Evolutionary conservation across 2,797 vertebrate species (phyloP).

Genomic region (Acrossocheilus wenchowensis): DNA sequence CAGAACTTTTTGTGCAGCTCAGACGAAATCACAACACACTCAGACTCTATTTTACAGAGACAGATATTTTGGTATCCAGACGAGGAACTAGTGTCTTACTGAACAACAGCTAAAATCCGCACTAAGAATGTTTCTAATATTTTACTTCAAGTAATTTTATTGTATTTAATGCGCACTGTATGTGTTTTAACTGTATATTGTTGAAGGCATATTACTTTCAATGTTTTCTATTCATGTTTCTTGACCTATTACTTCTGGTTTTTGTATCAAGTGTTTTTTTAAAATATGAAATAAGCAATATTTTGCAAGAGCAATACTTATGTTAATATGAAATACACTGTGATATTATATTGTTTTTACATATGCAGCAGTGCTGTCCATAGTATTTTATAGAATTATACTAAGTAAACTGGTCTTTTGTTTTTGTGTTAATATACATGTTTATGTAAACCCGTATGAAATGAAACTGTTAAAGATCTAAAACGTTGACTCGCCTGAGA

Average conservation of each 20-base stretch:
- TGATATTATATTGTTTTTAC: slow-evolving; percentile 65
- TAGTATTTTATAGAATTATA: slow-evolving; percentile 39
- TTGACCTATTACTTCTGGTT: slow-evolving; percentile 27
- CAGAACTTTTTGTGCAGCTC: slow-evolving; percentile 40
- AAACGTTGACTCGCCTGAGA: background rate
- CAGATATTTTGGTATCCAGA: slow-evolving; percentile 33
- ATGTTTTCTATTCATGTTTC: slow-evolving; percentile 41
- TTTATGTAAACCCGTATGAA: background rate
- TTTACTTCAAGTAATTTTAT: slow-evolving; percentile 59
- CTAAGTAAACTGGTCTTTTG: background rate
- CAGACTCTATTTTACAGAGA: slow-evolving; percentile 33
- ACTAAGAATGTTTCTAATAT: slow-evolving; percentile 74
- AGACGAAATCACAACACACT: slow-evolving; percentile 28
- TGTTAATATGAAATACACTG: slow-evolving; percentile 73
- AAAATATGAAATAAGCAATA: slow-evolving; percentile 31
- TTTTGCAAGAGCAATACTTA: slow-evolving; percentile 18
- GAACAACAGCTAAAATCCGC: slow-evolving; percentile 62
- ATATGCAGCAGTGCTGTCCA: slow-evolving; percentile 21
- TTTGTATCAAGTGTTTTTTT: slow-evolving; percentile 13
- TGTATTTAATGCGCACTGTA: slow-evolving; percentile 77
- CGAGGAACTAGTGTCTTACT: slow-evolving; percentile 15
- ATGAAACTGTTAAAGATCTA: slow-evolving; percentile 6
- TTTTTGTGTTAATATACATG: background rate
- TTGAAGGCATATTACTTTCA: slow-evolving; percentile 58
- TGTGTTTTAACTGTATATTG: slow-evolving; percentile 59